Percentiles rank a stretch among this genome's conserved stretches.
phyloP scores from a whole-genome alignment of 2,113 vertebrate genomes.

The Madoqua kirkii region DNA sequence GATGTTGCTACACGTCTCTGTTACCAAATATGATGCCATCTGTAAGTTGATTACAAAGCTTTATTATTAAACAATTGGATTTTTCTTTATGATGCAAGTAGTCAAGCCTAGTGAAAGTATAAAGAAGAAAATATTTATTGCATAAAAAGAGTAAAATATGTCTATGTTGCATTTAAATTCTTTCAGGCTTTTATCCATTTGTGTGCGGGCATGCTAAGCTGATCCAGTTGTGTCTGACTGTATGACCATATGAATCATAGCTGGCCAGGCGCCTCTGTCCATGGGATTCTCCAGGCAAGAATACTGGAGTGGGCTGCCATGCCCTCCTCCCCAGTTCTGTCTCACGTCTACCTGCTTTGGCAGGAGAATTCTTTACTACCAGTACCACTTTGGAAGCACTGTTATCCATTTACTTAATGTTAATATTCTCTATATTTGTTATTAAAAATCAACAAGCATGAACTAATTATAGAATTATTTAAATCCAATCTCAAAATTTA shows the following conservation, averaged over 20 bases:
- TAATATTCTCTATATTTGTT: background rate
- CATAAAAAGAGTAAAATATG: background rate
- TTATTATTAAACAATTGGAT: background rate
- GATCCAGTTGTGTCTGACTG: background rate
- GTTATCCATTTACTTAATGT: background rate
- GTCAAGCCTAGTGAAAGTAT: background rate
- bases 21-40: background rate
- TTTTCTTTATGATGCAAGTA: background rate
- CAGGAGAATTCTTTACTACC: background rate
- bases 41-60: background rate
- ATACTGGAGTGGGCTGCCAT: background rate
- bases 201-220: background rate
- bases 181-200: background rate
- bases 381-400: background rate
- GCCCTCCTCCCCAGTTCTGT: background rate
- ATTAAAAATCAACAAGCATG: background rate
- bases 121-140: background rate
- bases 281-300: background rate
- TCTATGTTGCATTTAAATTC: background rate
- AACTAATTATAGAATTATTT: background rate
- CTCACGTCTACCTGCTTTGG: background rate
- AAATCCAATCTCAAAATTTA: background rate
- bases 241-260: rapidly evolving
- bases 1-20: background rate
- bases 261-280: background rate